phyloP scores from a whole-genome alignment of 2,113 vertebrate species.

The Sceloporus undulatus region DNA sequence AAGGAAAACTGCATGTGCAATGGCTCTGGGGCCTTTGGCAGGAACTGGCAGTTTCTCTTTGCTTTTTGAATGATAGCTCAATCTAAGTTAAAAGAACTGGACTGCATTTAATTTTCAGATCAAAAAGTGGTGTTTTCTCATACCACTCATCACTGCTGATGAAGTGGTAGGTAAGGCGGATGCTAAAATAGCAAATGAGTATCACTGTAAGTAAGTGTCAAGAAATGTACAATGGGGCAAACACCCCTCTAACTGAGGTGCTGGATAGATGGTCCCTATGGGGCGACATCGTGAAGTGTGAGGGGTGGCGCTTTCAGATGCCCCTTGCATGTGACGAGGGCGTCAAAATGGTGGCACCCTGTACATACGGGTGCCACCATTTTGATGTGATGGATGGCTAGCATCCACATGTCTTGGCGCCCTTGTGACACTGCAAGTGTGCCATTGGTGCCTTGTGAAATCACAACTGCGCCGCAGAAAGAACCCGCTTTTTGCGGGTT shows the following conservation, averaged over 20 bases:
- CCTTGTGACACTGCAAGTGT: too few relatives aligned
- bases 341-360: too few relatives aligned
- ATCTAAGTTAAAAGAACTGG: slow-evolving; percentile 5
- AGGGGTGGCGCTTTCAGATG: too few relatives aligned
- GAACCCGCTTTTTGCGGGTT: too few relatives aligned
- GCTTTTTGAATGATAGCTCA: background rate
- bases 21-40: background rate
- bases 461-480: too few relatives aligned
- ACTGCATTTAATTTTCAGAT: slow-evolving; percentile 3
- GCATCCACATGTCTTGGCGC: too few relatives aligned
- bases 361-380: too few relatives aligned
- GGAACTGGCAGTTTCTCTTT: background rate
- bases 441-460: too few relatives aligned
- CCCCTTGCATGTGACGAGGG: too few relatives aligned
- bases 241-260: background rate
- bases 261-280: too few relatives aligned
- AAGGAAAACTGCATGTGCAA: background rate
- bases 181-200: background rate
- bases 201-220: background rate
- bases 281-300: too few relatives aligned
- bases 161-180: background rate
- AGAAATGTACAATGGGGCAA: background rate
- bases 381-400: too few relatives aligned
- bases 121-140: background rate
- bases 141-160: background rate